Evolutionary conservation across 2,888 invertebrate species (phyloP), one percentile per base, ranked within the genome.

Genomic region (Incurvaria masculella): DNA sequence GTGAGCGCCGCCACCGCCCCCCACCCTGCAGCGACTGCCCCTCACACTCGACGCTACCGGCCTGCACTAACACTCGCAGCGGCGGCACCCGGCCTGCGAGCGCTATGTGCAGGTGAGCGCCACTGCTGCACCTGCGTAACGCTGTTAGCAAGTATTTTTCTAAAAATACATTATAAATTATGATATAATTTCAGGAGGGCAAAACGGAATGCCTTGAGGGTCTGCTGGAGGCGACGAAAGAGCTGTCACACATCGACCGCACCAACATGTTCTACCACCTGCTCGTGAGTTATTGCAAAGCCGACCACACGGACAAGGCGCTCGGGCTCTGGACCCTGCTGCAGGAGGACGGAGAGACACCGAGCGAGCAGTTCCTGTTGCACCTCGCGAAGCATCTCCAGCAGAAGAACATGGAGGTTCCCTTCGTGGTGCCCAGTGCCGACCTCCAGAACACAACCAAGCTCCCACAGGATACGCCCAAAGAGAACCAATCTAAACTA

Each of bases 281-380:
- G 10, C 72, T 94, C 2, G 69, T 86, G n/a, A 84, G 85, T 42
- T 91, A 91, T 63, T 85, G 83, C 60, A 86, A 87, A 58, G 80
- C 81, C 1, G 79, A 87, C 39, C 84, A 92, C 58, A 80, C 85
- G 0, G 85, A 91, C 44, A 89, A 90, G 64, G 91, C 90, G 1
- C 61, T 91, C 10, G 84, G 84, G 1, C 70, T 94, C 3, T 93
- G 93, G 92, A 91, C 88, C 0, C 73, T 87, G 59, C 84, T 94
- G 72, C 93, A 94, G 68, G 93, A 94, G 63, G 92, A 94, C 61
- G 84, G 86, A 52, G 73, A 91, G 49, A 67, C 85, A 17, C 88
- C 93, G 0, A 82, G 81, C 21, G 85, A 87, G 21, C 68, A 79
- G 19, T 92, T 94, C 63, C 72, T 94, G 1, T 51, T 59, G 1